Base-by-base conservation (phyloP, 2,888 invertebrate genomes). In the Parasteatoda lunata region DNA sequence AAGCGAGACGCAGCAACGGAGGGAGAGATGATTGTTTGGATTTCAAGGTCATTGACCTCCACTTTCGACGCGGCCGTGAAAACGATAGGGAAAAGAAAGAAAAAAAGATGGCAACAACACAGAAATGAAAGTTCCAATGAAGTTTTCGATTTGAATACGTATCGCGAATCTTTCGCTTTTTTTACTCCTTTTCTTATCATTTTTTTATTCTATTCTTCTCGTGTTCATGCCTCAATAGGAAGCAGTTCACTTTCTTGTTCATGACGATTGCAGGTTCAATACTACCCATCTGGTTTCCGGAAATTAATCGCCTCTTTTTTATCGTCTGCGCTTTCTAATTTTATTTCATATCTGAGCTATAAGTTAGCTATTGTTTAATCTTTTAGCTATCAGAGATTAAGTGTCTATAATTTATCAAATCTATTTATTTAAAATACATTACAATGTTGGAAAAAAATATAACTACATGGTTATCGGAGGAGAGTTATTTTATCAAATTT, bases 11-110 rank as follows among this genome's bases (percentile, higher is more conserved):
- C 0, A 13, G 82, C 59, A 77, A 70, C 78, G 84, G 78, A 30
- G 30, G 30, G 30, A 30, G 30, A 30, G 66, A 77, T 77, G 71
- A 59, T 65, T 84, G 84, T 84, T 84, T 73, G 75, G 71, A 84
- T 84, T 13, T 64, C 84, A 73, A 84, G 78, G 84, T 78, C 78
- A 73, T 45, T 51, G 75, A 78, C 73, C 78, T 52, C 45, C 13
- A 66, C 69, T 30, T 49, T 75, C 11, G 9, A 66, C 47, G 78
- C 78, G 78, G 69, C 84, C 75, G 78, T 71, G 77, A 84, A 84
- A 77, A 71, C 72, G 64, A 68, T 69, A 13, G 64, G 9, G 73
- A 51, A 30, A 30, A 30, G 30, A 30, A 30, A 30, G 30, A 30
- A 30, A 30, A 30, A 30, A 30, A 30, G 30, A 30, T 30, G 30